phyloP scores from a whole-genome alignment of 2,113 vertebrate genomes.

The Trichechus manatus region DNA sequence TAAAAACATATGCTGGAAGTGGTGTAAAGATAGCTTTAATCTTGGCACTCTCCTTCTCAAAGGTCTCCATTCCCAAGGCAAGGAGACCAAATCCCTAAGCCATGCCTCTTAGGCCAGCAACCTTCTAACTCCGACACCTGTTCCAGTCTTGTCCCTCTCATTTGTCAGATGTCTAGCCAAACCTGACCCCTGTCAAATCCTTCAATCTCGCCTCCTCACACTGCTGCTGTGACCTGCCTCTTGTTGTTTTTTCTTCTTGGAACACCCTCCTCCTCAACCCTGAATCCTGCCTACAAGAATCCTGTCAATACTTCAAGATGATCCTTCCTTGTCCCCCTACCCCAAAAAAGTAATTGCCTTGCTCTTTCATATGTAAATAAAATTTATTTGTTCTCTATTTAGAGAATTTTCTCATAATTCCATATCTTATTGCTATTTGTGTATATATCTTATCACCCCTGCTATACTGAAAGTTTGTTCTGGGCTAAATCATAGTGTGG shows the following conservation, averaged over 20 bases:
- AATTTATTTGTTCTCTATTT: background rate
- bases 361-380: background rate
- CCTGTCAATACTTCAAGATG: background rate
- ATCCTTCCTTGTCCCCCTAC: background rate
- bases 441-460: background rate
- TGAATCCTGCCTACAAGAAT: background rate
- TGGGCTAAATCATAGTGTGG: conserved; percentile 6
- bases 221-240: background rate
- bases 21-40: background rate
- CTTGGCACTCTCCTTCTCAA: background rate
- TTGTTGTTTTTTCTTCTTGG: background rate
- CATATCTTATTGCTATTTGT: background rate
- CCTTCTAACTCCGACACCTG: accelerated
- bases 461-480: background rate
- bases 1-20: background rate
- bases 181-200: background rate
- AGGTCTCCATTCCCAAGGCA: background rate
- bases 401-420: conserved; percentile 22
- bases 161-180: background rate
- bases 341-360: background rate
- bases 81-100: background rate
- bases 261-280: background rate
- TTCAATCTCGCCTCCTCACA: background rate
- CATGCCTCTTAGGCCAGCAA: too few relatives aligned
- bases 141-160: background rate